Conservation (phyloP, 2,113 vertebrate species). For the Tichodroma muraria region DNA sequence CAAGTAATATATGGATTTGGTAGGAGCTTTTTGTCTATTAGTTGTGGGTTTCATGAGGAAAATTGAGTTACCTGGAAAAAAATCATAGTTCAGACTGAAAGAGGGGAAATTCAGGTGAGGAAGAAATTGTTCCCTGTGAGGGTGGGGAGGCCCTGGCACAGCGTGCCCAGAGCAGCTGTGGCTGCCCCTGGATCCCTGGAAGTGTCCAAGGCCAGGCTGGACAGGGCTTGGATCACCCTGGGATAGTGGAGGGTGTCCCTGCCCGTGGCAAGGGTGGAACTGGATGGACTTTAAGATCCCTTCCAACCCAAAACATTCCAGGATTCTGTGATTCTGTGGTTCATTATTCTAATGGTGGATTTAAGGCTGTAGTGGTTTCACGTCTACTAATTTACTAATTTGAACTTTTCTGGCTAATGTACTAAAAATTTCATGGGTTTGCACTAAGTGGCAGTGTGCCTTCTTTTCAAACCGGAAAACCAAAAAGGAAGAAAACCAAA, state of each 20-base stretch:
- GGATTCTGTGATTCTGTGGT: no score
- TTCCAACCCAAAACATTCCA: no score
- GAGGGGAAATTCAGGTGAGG: not conserved
- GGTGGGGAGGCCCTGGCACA: accelerated
- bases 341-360: no score
- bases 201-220: not conserved
- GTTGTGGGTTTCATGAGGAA: not conserved
- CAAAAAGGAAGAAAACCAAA: no score
- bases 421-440: no score
- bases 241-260: not conserved
- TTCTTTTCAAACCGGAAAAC: no score
- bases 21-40: not conserved
- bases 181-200: not conserved
- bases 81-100: not conserved
- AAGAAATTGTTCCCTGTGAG: no score
- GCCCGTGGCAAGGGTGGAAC: accelerated
- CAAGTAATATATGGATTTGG: not conserved
- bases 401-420: no score
- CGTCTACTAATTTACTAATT: no score
- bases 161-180: not conserved
- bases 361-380: no score
- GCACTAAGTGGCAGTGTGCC: no score
- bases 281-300: not conserved
- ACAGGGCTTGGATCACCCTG: accelerated
- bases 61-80: not conserved